These are phyloP conservation scores for Odobenus rosmarus DNA, from an alignment of 2,113 vertebrate species.

Conservation along the genomic window DNA sequence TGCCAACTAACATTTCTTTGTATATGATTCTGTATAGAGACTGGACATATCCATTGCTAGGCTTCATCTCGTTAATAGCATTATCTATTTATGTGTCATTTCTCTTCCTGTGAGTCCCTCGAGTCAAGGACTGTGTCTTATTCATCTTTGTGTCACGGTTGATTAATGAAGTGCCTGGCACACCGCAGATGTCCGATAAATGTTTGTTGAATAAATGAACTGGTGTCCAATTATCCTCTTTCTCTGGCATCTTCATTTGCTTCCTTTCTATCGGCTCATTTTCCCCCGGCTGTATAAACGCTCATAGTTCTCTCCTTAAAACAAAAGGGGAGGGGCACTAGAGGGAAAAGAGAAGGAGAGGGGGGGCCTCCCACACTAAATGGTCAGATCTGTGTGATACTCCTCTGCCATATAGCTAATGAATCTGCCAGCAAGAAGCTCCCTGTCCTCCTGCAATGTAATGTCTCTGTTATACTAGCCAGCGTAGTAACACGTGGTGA, in stretches of 20 bases:
- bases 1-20: background rate
- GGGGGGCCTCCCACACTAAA: background rate
- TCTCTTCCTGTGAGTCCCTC: background rate
- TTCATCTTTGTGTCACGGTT: background rate
- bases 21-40: background rate
- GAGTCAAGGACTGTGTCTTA: background rate
- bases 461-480: background rate
- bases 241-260: background rate
- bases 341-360: background rate
- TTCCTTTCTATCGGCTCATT: background rate
- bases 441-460: background rate
- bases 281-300: background rate
- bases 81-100: background rate
- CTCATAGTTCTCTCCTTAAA: background rate
- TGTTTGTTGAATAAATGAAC: background rate
- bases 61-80: background rate
- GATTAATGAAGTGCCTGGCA: background rate
- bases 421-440: background rate
- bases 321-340: background rate
- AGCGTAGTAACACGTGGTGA: background rate
- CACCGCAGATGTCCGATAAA: background rate
- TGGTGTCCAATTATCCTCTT: background rate
- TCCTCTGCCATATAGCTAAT: background rate
- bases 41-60: background rate
- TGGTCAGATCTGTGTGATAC: background rate